Conservation (phyloP, 2,797 vertebrate genomes). For the Phoxinus dragarum region DNA sequence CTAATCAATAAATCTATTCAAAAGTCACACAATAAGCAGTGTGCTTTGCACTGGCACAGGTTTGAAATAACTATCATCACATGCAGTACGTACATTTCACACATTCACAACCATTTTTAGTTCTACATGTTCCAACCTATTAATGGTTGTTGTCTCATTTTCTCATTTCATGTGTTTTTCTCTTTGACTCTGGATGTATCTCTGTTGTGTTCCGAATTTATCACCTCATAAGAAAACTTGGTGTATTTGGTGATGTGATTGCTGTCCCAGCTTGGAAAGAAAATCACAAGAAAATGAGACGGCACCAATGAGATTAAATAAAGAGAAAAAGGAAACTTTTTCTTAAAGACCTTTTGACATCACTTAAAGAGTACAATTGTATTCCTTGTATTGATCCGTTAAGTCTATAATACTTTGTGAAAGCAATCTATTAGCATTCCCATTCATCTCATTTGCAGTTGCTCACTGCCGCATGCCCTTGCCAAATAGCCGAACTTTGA, state of each 20-base stretch:
- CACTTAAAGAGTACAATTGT: not conserved
- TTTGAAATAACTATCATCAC: not conserved
- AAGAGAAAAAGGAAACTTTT: not conserved
- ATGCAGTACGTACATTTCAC: not conserved
- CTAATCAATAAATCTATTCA: conserved; percentile 11
- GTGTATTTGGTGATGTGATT: not conserved
- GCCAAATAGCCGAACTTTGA: not conserved
- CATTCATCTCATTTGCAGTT: not conserved
- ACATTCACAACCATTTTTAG: not conserved
- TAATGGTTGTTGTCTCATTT: not conserved
- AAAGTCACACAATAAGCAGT: not conserved
- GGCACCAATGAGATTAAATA: not conserved
- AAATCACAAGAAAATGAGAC: not conserved
- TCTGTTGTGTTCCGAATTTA: too few relatives aligned
- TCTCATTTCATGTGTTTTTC: too few relatives aligned
- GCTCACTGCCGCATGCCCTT: not conserved
- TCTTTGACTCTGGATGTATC: too few relatives aligned
- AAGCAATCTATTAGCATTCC: not conserved
- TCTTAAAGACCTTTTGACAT: not conserved
- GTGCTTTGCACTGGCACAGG: not conserved
- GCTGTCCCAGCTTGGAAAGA: not conserved
- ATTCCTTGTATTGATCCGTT: not conserved
- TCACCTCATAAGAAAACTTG: not conserved
- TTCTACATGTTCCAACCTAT: not conserved
- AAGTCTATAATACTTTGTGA: conserved; percentile 6